Conservation (phyloP, 2,113 vertebrate genomes). For the Oreochromis niloticus region DNA sequence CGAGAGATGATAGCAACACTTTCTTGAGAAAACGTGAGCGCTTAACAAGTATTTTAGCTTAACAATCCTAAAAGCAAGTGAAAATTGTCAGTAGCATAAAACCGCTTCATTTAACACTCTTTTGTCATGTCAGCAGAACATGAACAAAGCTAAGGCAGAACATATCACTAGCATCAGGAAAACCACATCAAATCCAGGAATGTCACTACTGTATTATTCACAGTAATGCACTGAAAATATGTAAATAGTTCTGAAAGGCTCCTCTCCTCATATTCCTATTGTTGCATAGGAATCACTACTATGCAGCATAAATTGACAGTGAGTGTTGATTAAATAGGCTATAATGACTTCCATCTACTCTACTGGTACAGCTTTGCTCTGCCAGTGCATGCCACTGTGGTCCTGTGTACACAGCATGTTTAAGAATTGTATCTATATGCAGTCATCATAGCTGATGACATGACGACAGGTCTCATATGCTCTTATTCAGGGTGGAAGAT, state of each 20-base stretch:
- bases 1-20: slow-evolving; percentile 4
- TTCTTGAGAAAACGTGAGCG: background rate
- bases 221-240: background rate
- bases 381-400: background rate
- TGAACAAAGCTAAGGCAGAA: background rate
- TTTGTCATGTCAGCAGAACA: background rate
- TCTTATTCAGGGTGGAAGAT: background rate
- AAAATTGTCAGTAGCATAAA: background rate
- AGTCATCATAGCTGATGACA: background rate
- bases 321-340: background rate
- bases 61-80: background rate
- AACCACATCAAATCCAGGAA: background rate
- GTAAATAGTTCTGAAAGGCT: background rate
- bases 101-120: background rate
- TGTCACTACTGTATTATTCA: background rate
- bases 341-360: background rate
- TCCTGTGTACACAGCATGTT: background rate
- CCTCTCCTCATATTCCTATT: background rate
- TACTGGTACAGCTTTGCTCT: background rate
- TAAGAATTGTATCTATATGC: background rate
- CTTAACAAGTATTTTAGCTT: background rate
- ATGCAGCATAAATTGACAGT: background rate
- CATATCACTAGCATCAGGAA: background rate
- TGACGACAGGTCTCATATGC: background rate
- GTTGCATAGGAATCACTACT: background rate